Conservation (phyloP, 53 echinoderm and acorn worm species). For the Luidia sarsii region DNA sequence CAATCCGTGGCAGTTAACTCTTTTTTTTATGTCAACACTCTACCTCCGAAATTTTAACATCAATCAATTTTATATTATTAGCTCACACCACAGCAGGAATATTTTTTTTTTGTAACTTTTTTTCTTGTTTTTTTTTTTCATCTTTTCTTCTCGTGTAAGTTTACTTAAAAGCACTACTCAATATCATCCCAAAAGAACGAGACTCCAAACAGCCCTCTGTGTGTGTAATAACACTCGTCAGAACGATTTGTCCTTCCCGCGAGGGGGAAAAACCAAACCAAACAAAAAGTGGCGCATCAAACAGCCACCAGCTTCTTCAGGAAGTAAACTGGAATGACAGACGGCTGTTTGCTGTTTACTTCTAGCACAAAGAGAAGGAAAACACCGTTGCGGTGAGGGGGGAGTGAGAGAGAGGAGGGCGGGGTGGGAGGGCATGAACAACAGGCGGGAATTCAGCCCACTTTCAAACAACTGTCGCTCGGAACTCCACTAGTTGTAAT, state of each 20-base stretch:
- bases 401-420: no score
- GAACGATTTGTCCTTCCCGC: no score
- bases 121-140: no score
- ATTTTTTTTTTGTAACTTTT: no score
- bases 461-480: conserved; percentile 6
- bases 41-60: conserved; percentile 41
- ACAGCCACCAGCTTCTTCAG: neutral
- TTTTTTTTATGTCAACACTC: conserved; percentile 19
- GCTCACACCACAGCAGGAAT: conserved; percentile 62
- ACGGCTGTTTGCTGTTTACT: neutral
- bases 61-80: conserved; percentile 57
- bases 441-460: conserved; percentile 44
- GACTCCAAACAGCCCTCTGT: conserved; percentile 21
- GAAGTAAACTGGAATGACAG: neutral
- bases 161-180: conserved; percentile 54
- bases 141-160: no score
- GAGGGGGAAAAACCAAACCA: neutral
- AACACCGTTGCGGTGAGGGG: no score
- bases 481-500: conserved; percentile 21
- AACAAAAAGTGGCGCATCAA: conserved; percentile 9
- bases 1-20: conserved; percentile 41
- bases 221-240: no score
- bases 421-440: no score
- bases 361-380: neutral
- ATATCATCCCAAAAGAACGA: conserved; percentile 12